Evolutionary conservation across 2,113 vertebrate species (phyloP), one percentile per base, ranked within the genome.

Genomic region (Spheniscus mendiculus): DNA sequence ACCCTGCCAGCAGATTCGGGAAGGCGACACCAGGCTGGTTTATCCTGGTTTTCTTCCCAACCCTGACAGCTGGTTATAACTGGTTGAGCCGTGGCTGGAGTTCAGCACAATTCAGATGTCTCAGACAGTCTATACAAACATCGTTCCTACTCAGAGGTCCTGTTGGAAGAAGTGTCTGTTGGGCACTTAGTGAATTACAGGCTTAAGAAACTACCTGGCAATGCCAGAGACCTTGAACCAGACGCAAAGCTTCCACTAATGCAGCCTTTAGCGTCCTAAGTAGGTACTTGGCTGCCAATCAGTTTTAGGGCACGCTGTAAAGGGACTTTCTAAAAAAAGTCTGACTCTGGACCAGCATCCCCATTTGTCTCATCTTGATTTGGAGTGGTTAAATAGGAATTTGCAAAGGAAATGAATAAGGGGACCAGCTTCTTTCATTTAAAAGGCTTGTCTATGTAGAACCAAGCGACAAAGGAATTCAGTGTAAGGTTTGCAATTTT

Each of bases 201-300:
- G 86, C 93, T 92, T 95, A 53, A 95, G 76, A 90, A 93, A 92
- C 50, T 91, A 94, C 94, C 96, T 89, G 91, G 94, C 93, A 97
- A 38, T 16, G 72, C 42, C 58, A 44, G 49, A 96, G 81, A 78
- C 87, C 89, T 89, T 71, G 59, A 95, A 92, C 72, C 86, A 94
- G 91, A 62, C 17, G 0, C 63, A 91, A 74, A 96, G 70, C 89
- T 92, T 94, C 93, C 72, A 91, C 91, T 78, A 53, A 81, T 25
- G 67, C 86, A 62, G 78, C 89, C 91, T 89, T 89, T 40, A 78
- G 80, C 2, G 25, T 67, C 89, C 66, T 87, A 91, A 96, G 95
- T 89, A 90, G 89, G 86, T 73, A 58, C 83, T 95, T 94, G 93
- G 95, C 89, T 89, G 95, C 89, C 79, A 69, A 7, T 40, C 26